phyloP scores from a whole-genome alignment of 2,888 invertebrate genomes.

The Coelinius sp. region DNA sequence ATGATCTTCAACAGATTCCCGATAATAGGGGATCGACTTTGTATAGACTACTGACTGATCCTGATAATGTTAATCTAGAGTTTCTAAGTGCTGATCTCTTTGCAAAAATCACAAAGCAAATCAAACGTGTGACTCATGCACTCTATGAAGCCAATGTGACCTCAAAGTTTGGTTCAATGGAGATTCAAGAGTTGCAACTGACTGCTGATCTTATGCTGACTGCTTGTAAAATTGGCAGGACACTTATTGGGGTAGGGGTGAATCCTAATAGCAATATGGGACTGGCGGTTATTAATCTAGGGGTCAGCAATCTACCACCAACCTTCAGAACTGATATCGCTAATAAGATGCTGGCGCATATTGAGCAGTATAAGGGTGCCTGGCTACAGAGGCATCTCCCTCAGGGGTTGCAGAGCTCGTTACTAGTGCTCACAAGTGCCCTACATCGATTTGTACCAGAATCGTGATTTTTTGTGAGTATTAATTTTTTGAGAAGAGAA shows the following conservation, averaged over 20 bases:
- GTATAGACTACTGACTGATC: conserved; percentile 75
- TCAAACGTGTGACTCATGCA: conserved; percentile 73
- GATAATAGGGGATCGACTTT: conserved; percentile 74
- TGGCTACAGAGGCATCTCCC: conserved; percentile 74
- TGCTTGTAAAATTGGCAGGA: conserved; percentile 74
- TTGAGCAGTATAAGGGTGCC: conserved; percentile 73
- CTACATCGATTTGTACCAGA: conserved; percentile 72
- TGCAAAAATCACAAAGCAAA: conserved; percentile 74
- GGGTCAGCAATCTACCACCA: conserved; percentile 76
- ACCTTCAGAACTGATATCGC: conserved; percentile 78
- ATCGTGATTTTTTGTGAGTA: conserved; percentile 49
- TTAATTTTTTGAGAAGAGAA: too few species aligned
- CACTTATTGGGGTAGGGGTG: conserved; percentile 73
- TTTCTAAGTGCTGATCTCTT: conserved; percentile 74
- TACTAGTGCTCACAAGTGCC: conserved; percentile 71
- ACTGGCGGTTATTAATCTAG: conserved; percentile 74
- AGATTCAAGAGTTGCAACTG: conserved; percentile 74
- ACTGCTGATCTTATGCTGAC: conserved; percentile 76
- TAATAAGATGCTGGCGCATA: conserved; percentile 74
- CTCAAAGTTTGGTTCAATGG: conserved; percentile 70
- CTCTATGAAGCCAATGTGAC: conserved; percentile 68
- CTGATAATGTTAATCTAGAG: conserved; percentile 75
- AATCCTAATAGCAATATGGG: conserved; percentile 75
- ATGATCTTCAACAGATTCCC: conserved; percentile 72
- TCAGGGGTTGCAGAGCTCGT: conserved; percentile 72